Conservation (phyloP, 2,888 invertebrate species). For the Unio pictorum region DNA sequence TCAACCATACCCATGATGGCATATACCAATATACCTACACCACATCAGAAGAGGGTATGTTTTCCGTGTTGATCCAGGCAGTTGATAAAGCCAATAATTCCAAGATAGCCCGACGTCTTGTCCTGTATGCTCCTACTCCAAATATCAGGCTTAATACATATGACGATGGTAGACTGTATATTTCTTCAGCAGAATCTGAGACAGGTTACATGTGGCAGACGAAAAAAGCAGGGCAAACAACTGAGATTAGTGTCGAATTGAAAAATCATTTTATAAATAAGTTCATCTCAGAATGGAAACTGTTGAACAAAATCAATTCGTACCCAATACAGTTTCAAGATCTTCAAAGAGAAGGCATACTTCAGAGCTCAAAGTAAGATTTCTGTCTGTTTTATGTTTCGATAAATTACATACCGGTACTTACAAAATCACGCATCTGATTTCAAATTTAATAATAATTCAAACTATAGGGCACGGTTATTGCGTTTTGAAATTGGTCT, state of each 20-base stretch:
- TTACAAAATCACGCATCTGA: too few relatives aligned
- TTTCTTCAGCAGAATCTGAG: slow-evolving; percentile 24
- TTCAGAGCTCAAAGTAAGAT: slow-evolving; percentile 10
- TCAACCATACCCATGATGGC: slow-evolving; percentile 8
- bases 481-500: too few relatives aligned
- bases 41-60: slow-evolving; percentile 35
- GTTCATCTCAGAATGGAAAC: slow-evolving; percentile 25
- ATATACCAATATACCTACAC: slow-evolving; percentile 10
- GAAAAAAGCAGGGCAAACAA: not conserved
- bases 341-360: slow-evolving; percentile 14
- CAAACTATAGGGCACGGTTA: too few relatives aligned
- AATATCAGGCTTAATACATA: slow-evolving; percentile 15
- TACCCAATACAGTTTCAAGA: slow-evolving; percentile 31
- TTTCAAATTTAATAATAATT: too few relatives aligned
- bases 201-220: slow-evolving; percentile 41
- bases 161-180: slow-evolving; percentile 13
- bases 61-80: slow-evolving; percentile 33
- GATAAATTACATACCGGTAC: too few relatives aligned
- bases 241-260: slow-evolving; percentile 28
- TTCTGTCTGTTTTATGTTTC: too few relatives aligned
- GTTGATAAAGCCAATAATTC: slow-evolving; percentile 50
- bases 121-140: slow-evolving; percentile 37
- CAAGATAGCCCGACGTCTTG: slow-evolving; percentile 29
- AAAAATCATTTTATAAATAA: slow-evolving; percentile 30
- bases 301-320: slow-evolving; percentile 23